Evolutionary conservation across 2,888 invertebrate species (phyloP), one percentile per base, ranked within the genome.

Genomic region (Ornithoptera priamus): DNA sequence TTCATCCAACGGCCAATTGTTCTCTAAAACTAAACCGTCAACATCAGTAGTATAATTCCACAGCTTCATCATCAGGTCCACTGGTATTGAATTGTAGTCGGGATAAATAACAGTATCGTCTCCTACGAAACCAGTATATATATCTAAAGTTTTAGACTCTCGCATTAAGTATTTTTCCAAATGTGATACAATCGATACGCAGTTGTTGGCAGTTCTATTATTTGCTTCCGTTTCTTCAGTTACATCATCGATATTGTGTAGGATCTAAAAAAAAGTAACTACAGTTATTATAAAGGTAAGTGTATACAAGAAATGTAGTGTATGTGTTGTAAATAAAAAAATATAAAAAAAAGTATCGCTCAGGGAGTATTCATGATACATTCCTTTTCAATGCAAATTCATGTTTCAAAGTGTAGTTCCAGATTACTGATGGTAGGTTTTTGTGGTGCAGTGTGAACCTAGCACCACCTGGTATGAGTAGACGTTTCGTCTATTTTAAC

Each of bases 1-100:
- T 69, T 86, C 81, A 65, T 92, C 92, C 42, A 89, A 74, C 15
- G 94, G 94, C 94, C 94, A 94, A 78, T 87, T 94, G 71, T 94
- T 93, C 77, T 89, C 89, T 64, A 94, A 80, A 30, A 93, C 72
- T 57, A 93, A 78, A 8, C 93, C 94, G 74, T 91, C 88, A n/a
- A 86, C 68, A 17, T 80, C 74, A 0, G 68, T 72, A 15, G 79
- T 73, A 50, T 81, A 85, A 1, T 72, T 46, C 90, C 90, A 90
- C 65, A 90, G 75, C 36, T 72, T 75, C 15, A 82, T 65, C 68
- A 90, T 73, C 8, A 90, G 78, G 3, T 82, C 79, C 3, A 77
- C 71, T 8, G 76, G 75, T 15, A 75, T 74, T 59, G 78, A 74
- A 22, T 77, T 78, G 73, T 88, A 90, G 56, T 78, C 80, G 0